Conservation (phyloP, 2,797 vertebrate species). For the Acanthurus leucopareius region DNA sequence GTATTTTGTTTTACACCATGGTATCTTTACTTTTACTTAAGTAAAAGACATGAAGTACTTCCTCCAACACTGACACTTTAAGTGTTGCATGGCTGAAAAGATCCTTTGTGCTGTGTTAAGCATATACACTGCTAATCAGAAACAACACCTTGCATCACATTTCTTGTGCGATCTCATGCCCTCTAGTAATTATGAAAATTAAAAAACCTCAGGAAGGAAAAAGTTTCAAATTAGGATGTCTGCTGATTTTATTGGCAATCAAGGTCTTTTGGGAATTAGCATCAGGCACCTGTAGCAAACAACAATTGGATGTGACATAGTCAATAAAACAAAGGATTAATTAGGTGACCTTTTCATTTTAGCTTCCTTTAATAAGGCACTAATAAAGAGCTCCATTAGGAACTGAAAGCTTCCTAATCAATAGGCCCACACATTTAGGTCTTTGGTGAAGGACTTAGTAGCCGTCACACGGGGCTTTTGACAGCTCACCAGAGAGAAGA, state of each 20-base stretch:
- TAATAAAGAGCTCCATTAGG: conserved; percentile 60
- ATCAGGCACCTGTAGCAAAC: conserved; percentile 10
- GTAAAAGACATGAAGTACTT: background rate
- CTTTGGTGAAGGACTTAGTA: conserved; percentile 54
- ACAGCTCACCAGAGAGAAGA: conserved; percentile 44
- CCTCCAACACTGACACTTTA: background rate
- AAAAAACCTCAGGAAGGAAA: background rate
- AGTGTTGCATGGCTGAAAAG: background rate
- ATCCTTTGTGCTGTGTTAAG: background rate
- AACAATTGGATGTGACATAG: background rate
- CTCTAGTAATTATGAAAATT: background rate
- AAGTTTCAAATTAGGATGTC: background rate
- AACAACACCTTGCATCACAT: background rate
- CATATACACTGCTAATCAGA: background rate
- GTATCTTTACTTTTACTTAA: background rate
- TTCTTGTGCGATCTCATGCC: background rate
- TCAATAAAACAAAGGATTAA: conserved; percentile 43
- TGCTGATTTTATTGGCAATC: conserved; percentile 5
- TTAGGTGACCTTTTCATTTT: conserved; percentile 46
- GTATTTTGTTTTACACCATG: background rate
- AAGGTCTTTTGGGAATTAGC: background rate
- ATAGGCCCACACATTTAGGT: conserved; percentile 61
- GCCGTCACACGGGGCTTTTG: conserved; percentile 38
- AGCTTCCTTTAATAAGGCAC: conserved; percentile 58
- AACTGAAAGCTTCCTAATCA: conserved; percentile 65